Evolutionary conservation across 2,797 vertebrate genomes (phyloP).

Genomic region (Labeo calbasu): DNA sequence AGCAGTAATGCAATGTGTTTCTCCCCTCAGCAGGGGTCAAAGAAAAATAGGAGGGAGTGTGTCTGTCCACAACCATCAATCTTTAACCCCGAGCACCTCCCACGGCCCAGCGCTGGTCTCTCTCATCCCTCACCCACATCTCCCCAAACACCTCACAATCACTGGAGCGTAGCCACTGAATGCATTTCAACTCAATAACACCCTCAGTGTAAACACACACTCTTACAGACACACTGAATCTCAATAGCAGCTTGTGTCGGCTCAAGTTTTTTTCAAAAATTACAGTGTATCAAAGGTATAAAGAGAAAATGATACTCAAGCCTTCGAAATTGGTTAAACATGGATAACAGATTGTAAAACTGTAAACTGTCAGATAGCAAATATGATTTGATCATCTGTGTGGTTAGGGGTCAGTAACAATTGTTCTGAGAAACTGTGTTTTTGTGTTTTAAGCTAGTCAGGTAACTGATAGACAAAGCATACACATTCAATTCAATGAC

Average conservation of each 20-base stretch:
- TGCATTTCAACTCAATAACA: constrained; percentile 56
- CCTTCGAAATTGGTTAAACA: constrained; percentile 3
- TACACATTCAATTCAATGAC: too few species aligned
- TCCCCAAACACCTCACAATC: constrained; percentile 53
- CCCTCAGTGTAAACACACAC: constrained; percentile 52
- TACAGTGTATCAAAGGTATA: neutral
- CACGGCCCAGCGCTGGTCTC: constrained; percentile 32
- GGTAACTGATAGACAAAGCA: too few species aligned
- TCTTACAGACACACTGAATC: constrained; percentile 25
- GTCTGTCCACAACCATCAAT: constrained; percentile 57
- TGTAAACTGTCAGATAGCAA: neutral
- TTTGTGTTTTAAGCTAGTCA: neutral
- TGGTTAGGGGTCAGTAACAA: neutral
- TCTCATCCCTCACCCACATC: constrained; percentile 47
- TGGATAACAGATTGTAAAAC: neutral
- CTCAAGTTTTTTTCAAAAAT: neutral
- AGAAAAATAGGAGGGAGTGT: constrained; percentile 51
- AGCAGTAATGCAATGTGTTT: constrained; percentile 32
- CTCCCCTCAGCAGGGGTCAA: constrained; percentile 40
- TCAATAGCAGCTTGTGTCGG: constrained; percentile 17
- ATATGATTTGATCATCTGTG: neutral
- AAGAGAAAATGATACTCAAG: neutral
- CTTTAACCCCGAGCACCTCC: constrained; percentile 50
- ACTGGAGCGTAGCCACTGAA: constrained; percentile 48
- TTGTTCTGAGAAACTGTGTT: neutral